These are phyloP conservation scores for Gambusia holbrooki DNA, from an alignment of 2,113 vertebrate genomes.

Conservation along the genomic window DNA sequence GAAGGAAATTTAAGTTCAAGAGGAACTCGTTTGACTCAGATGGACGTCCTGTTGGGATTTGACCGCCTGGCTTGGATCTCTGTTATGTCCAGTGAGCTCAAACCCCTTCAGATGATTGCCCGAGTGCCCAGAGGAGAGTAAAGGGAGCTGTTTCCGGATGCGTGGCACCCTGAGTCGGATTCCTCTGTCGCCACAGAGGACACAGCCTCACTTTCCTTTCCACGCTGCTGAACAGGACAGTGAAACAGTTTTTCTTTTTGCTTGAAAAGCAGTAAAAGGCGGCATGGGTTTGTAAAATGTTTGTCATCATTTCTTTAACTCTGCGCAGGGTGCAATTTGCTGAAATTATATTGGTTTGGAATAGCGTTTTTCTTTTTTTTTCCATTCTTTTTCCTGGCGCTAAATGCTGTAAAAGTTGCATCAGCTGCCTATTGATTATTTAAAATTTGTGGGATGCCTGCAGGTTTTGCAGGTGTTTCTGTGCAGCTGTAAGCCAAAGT, in stretches of 20 bases:
- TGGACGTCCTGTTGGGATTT: neutral
- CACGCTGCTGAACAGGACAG: conserved; percentile 68
- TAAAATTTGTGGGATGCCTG: neutral
- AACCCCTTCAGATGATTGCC: conserved; percentile 33
- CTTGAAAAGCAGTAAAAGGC: conserved; percentile 21
- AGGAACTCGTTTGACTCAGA: neutral
- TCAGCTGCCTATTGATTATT: neutral
- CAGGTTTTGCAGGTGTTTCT: neutral
- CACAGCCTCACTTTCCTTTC: conserved; percentile 47
- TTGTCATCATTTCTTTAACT: neutral
- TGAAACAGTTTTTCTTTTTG: conserved; percentile 11
- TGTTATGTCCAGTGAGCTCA: neutral
- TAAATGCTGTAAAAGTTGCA: neutral
- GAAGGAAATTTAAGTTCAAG: neutral
- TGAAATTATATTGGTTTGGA: neutral
- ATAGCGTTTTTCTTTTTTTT: too few relatives aligned
- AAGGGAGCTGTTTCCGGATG: conserved; percentile 10
- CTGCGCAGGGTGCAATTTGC: neutral
- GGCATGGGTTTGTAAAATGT: conserved; percentile 24
- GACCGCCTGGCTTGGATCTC: neutral
- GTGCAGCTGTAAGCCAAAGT: neutral
- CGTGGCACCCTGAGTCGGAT: conserved; percentile 16
- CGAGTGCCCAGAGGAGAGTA: conserved; percentile 12
- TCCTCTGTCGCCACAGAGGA: conserved; percentile 46
- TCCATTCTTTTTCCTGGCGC: too few relatives aligned